These are phyloP conservation scores for Podarcis raffonei DNA, from an alignment of 2,113 vertebrate genomes.

Conservation along the genomic window DNA sequence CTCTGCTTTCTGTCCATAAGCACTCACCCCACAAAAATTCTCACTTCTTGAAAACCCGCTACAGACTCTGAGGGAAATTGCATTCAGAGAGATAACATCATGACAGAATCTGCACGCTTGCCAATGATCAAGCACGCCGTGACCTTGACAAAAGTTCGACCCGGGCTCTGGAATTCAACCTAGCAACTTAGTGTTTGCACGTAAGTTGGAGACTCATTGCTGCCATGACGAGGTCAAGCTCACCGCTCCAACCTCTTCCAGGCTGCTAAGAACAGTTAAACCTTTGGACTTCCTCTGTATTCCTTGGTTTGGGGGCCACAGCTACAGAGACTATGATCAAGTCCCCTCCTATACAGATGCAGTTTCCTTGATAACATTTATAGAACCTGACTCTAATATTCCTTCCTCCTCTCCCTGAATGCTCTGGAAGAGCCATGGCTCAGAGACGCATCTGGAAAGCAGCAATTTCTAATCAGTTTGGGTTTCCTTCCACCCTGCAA, in stretches of 20 bases:
- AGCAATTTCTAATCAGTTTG: not conserved
- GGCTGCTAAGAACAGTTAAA: not conserved
- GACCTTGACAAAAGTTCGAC: not conserved
- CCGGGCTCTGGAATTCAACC: not conserved
- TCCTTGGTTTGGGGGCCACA: not conserved
- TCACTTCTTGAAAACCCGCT: not conserved
- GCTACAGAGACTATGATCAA: conserved; percentile 22
- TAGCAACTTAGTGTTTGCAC: not conserved
- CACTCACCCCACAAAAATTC: not conserved
- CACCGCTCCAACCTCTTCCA: too few relatives aligned
- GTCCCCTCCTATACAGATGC: not conserved
- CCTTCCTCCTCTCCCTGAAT: not conserved
- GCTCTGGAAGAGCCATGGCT: not conserved
- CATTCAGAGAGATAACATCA: conserved; percentile 1
- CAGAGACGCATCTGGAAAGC: not conserved
- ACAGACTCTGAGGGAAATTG: not conserved
- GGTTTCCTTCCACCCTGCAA: not conserved
- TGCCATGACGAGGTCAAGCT: not conserved
- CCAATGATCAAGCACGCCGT: not conserved
- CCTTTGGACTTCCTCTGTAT: not conserved
- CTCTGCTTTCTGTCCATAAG: not conserved
- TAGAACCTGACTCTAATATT: not conserved
- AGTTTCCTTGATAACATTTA: conserved; percentile 10
- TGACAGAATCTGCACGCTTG: not conserved
- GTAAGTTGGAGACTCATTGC: not conserved